These are phyloP conservation scores for Urosaurus nigricauda DNA, from an alignment of 2,797 vertebrate species.

Conservation along the genomic window DNA sequence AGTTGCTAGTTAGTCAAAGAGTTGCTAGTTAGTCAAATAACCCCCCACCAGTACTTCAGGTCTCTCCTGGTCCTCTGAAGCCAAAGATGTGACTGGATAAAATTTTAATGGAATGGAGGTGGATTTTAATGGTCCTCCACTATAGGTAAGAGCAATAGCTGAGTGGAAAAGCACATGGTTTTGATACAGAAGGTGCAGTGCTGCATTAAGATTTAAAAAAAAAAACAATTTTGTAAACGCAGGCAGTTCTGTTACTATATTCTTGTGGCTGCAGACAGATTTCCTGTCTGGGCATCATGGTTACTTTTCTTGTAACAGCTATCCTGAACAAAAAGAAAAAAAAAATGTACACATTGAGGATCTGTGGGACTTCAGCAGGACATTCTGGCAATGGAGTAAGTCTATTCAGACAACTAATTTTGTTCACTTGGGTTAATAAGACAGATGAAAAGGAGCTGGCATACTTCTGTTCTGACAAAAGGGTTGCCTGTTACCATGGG, in stretches of 20 bases:
- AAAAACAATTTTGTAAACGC: not conserved
- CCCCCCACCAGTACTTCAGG: too few species aligned
- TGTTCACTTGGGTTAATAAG: conserved; percentile 40
- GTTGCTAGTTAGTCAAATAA: not conserved
- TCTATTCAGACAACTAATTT: conserved; percentile 36
- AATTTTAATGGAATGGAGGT: not conserved
- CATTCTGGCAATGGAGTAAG: conserved; percentile 22
- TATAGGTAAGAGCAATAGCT: not conserved
- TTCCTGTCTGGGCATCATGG: not conserved
- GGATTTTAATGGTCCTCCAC: not conserved
- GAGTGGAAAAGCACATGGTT: not conserved
- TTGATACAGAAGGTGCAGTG: not conserved
- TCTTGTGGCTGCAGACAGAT: conserved; percentile 12
- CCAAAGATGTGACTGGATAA: not conserved
- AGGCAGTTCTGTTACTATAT: not conserved
- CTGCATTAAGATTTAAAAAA: too few species aligned
- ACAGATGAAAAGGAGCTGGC: conserved; percentile 48
- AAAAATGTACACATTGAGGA: not conserved
- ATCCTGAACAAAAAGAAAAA: not conserved
- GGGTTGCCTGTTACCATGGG: conserved; percentile 67
- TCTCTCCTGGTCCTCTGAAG: not conserved
- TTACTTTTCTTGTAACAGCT: not conserved
- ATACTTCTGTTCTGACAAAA: conserved; percentile 40
- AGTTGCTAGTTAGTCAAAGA: too few species aligned
- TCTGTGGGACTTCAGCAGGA: not conserved